Percentiles rank a stretch among this genome's conserved stretches.
phyloP scores from a whole-genome alignment of 2,113 vertebrate genomes.

The Rhagologus leucostigma region DNA sequence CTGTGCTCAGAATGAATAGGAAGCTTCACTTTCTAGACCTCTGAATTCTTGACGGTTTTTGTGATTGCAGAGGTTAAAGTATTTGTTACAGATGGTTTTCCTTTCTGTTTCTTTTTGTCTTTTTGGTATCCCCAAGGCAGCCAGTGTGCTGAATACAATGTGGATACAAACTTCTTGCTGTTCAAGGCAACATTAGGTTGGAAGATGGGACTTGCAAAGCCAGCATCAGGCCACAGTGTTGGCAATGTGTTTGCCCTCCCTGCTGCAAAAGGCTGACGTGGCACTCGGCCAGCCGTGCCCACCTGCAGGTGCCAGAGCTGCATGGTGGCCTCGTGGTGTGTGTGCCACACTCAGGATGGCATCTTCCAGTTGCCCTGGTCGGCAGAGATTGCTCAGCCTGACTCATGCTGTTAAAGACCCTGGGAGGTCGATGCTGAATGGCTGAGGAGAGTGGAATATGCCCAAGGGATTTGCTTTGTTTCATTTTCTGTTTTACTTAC shows the following conservation, averaged over 20 bases:
- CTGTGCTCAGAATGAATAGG: background rate
- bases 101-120: background rate
- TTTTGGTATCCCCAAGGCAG: background rate
- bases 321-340: rapidly evolving
- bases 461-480: background rate
- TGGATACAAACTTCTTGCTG: background rate
- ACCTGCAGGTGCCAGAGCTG: background rate
- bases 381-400: background rate
- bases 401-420: background rate
- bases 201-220: background rate
- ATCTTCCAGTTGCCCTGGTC: background rate
- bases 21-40: background rate
- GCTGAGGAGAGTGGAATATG: background rate
- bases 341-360: background rate
- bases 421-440: background rate
- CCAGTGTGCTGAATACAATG: background rate
- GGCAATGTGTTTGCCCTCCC: background rate
- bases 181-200: background rate
- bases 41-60: background rate
- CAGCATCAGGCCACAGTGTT: background rate
- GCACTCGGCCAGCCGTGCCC: rapidly evolving
- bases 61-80: background rate
- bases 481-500: background rate
- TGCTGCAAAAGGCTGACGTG: rapidly evolving
- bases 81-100: background rate